phyloP scores from a whole-genome alignment of 2,888 invertebrate genomes.

The Trachelus iudaicus region DNA sequence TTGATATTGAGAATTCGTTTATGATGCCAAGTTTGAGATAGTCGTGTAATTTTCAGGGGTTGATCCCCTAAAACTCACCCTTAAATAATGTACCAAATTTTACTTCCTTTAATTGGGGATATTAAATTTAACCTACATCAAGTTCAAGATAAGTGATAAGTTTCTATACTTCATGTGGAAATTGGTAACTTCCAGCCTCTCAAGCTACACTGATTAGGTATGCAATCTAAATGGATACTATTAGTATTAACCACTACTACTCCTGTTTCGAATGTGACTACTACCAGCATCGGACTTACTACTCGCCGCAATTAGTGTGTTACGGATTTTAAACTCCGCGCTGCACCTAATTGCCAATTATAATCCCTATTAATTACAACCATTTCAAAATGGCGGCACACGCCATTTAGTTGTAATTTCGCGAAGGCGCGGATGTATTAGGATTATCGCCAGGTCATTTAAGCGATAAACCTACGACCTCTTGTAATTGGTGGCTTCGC shows the following conservation, averaged over 20 bases:
- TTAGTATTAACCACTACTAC: not conserved
- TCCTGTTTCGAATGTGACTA: not conserved
- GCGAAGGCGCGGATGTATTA: not conserved
- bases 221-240: not conserved
- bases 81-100: not conserved
- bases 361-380: constrained; percentile 60
- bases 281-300: not conserved
- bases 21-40: not conserved
- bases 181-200: not conserved
- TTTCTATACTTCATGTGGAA: not conserved
- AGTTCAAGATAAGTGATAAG: not conserved
- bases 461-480: not conserved
- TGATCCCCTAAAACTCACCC: not conserved
- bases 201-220: not conserved
- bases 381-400: constrained; percentile 30
- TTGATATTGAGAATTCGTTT: not conserved
- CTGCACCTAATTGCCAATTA: constrained; percentile 58
- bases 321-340: not conserved
- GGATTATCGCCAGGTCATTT: not conserved
- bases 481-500: not conserved
- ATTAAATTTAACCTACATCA: not conserved
- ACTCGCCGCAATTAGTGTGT: not conserved
- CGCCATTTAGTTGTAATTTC: constrained; percentile 20
- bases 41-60: not conserved
- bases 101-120: not conserved